These are phyloP conservation scores for Porites australiensis DNA, from an alignment of 64 coral and sea anemone genomes.

Conservation along the genomic window DNA sequence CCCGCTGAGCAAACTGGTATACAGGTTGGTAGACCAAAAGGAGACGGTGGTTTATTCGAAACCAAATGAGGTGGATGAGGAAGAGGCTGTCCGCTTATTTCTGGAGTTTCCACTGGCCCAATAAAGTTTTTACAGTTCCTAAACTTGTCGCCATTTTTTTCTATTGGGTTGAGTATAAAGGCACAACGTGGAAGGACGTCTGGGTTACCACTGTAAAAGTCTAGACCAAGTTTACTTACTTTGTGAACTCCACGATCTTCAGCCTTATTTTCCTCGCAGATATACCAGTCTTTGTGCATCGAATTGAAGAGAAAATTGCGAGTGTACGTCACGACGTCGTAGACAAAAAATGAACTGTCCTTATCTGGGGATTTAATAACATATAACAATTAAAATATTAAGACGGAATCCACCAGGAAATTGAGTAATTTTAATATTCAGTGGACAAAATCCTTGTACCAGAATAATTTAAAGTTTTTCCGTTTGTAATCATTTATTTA, in stretches of 20 bases:
- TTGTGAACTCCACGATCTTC: background rate
- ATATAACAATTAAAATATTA: too few relatives aligned
- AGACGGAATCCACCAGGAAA: too few relatives aligned
- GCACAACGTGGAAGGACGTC: constrained; percentile 67
- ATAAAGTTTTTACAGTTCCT: constrained; percentile 62
- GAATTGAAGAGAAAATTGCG: constrained; percentile 32
- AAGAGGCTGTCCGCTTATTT: constrained; percentile 12
- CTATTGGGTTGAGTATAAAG: constrained; percentile 60
- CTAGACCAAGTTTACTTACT: background rate
- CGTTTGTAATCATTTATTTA: too few relatives aligned
- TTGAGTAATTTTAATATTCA: too few relatives aligned
- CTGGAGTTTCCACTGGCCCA: background rate
- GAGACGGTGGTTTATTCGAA: background rate
- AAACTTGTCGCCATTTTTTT: constrained; percentile 21
- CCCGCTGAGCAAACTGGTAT: background rate
- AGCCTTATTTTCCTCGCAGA: background rate
- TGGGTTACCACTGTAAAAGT: constrained; percentile 25
- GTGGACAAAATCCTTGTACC: too few relatives aligned
- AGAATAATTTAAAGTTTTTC: too few relatives aligned
- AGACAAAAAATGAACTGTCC: constrained; percentile 37
- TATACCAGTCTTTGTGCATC: constrained; percentile 67
- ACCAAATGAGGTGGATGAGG: constrained; percentile 14
- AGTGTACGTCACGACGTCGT: background rate
- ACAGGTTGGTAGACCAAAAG: background rate
- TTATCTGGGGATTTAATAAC: constrained; percentile 11